Evolutionary conservation across 2,797 vertebrate genomes (phyloP).

Genomic region (Moxostoma hubbsi): DNA sequence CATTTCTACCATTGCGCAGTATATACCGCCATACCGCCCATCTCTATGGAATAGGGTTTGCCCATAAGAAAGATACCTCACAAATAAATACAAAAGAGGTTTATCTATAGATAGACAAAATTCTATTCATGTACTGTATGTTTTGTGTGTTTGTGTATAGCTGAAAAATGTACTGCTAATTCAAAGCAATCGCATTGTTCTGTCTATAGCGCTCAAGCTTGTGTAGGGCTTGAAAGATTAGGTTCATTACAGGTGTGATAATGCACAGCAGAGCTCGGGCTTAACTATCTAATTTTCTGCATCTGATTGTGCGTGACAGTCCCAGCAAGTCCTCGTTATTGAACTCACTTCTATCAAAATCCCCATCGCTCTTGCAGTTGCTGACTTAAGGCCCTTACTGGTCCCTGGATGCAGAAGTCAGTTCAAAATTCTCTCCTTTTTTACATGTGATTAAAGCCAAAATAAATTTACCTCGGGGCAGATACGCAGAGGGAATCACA

Average conservation of each 20-base stretch:
- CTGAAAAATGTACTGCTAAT: not conserved
- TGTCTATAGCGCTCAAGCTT: not conserved
- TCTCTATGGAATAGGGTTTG: too few relatives aligned
- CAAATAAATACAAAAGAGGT: too few relatives aligned
- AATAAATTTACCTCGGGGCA: conserved; percentile 60
- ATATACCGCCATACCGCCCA: too few relatives aligned
- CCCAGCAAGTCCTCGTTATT: conserved; percentile 46
- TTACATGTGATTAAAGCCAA: conserved; percentile 57
- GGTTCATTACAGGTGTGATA: conserved; percentile 7
- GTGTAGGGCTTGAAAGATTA: not conserved
- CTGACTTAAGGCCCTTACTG: conserved; percentile 38
- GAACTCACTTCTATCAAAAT: conserved; percentile 55
- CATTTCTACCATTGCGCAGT: too few relatives aligned
- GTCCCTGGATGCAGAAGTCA: conserved; percentile 56
- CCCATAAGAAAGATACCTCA: too few relatives aligned
- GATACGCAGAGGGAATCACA: conserved; percentile 59
- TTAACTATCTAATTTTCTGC: conserved; percentile 45
- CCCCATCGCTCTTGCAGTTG: conserved; percentile 49
- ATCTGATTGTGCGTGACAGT: conserved; percentile 41
- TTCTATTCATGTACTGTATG: too few relatives aligned
- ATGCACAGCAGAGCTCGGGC: not conserved
- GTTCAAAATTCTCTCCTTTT: conserved; percentile 61
- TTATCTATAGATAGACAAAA: too few relatives aligned
- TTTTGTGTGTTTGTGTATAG: too few relatives aligned
- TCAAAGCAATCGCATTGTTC: not conserved